Base-by-base conservation (phyloP, 2,888 invertebrate genomes). In the Meiosimyza decipiens region DNA sequence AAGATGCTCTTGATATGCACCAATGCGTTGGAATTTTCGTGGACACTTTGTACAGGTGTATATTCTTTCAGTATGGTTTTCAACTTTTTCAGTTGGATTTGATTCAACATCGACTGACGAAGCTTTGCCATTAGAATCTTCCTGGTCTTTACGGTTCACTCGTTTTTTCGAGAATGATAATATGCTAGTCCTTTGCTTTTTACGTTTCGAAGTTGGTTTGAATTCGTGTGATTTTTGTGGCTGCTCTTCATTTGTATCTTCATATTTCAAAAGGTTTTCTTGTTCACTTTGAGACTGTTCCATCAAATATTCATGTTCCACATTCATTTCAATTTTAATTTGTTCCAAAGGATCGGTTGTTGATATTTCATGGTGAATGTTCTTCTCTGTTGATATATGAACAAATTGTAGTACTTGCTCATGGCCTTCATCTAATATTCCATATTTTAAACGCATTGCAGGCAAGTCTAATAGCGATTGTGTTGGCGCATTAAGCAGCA, bases 371-470 rank as follows among this genome's bases (percentile, higher is more conserved):
- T 60, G 12, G 9, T 69, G 66, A 18, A 59, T 50, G 47, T 40
- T 9, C 9, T 40, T 40, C 9, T 40, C 40, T 40, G 40, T 9
- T 40, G 6, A 9, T 40, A 9, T 40, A 40, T 40, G 9, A 40
- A 40, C 9, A 40, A 9, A 40, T 1, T 40, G 40, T 9, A 40
- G 6, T 28, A 74, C 74, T 55, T 74, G 69, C 47, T 75, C 77
- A 12, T 72, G 71, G 12, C 77, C 77, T 1, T 75, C 65, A 63
- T 82, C 80, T 3, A 77, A 69, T 22, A 83, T 75, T 0, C 81
- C 81, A 57, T 80, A 84, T 67, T 75, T 79, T 13, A 71, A 18
- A 7, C 79, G 77, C 28, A 77, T 59, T 0, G 62, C 49, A 60
- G 73, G 73, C 4, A 75, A 64, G n/a, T 79, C 75, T 15, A 28